phyloP scores from a whole-genome alignment of 2,113 vertebrate species.

The Colius striatus region DNA sequence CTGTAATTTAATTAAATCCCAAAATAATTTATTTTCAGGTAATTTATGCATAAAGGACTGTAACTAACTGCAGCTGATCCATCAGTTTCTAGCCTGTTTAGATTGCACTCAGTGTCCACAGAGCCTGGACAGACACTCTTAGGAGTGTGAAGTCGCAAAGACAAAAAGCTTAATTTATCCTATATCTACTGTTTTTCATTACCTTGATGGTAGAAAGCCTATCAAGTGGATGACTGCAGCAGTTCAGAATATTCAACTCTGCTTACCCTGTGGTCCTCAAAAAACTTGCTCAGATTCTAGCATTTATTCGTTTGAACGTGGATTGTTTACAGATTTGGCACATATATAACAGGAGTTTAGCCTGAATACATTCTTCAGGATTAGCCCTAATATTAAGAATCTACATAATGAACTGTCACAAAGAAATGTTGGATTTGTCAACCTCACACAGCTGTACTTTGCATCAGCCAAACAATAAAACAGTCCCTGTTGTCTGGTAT shows the following conservation, averaged over 20 bases:
- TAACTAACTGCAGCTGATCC: background rate
- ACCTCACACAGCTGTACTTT: slow-evolving; percentile 24
- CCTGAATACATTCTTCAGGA: background rate
- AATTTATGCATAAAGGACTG: background rate
- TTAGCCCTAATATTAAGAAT: slow-evolving; percentile 15
- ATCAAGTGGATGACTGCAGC: background rate
- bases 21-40: background rate
- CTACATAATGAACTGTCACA: slow-evolving; percentile 22
- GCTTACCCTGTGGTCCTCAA: background rate
- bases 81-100: background rate
- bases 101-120: rapidly evolving
- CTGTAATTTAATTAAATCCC: background rate
- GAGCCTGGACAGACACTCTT: background rate
- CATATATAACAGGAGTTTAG: background rate
- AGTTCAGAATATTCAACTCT: background rate
- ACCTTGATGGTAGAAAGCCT: background rate
- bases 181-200: background rate
- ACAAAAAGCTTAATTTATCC: background rate
- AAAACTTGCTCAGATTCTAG: background rate
- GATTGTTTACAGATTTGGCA: background rate
- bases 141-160: background rate
- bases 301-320: background rate
- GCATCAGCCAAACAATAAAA: slow-evolving; percentile 18
- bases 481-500: background rate
- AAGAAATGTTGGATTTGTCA: slow-evolving; percentile 19